These are phyloP conservation scores for Periophthalmodon schlosseri DNA, from an alignment of 2,113 vertebrate genomes.

Conservation along the genomic window DNA sequence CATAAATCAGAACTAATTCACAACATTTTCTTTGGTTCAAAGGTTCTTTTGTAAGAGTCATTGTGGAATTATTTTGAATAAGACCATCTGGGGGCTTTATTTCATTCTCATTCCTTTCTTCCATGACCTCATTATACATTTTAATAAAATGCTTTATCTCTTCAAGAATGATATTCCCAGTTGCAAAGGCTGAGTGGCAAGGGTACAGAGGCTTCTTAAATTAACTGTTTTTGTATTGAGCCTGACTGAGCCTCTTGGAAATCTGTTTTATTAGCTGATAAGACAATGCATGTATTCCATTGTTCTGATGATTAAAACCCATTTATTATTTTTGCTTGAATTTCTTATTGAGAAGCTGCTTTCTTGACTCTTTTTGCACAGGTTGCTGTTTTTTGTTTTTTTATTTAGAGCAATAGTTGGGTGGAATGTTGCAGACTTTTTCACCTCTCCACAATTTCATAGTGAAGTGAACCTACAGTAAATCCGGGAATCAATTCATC, in stretches of 20 bases:
- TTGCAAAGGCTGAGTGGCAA: slow-evolving; percentile 2
- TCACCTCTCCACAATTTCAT: slow-evolving; percentile 9
- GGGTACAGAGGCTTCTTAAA: slow-evolving; percentile 19
- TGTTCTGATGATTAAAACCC: background rate
- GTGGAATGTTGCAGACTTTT: slow-evolving; percentile 3
- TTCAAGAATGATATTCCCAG: slow-evolving; percentile 28
- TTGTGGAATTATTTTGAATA: slow-evolving; percentile 42
- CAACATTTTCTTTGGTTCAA: slow-evolving; percentile 22
- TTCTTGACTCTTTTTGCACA: slow-evolving; percentile 8
- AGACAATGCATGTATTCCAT: background rate
- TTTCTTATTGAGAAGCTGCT: background rate
- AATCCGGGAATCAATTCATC: slow-evolving; percentile 2
- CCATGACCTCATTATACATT: slow-evolving; percentile 48
- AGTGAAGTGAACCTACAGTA: slow-evolving; percentile 2
- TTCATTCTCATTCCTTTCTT: slow-evolving; percentile 27
- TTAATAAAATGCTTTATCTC: slow-evolving; percentile 37
- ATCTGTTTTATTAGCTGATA: slow-evolving; percentile 10
- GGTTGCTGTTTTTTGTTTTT: background rate
- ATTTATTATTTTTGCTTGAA: slow-evolving; percentile 10
- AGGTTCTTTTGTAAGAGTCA: slow-evolving; percentile 43
- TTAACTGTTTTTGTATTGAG: slow-evolving; percentile 22
- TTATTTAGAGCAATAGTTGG: slow-evolving; percentile 2
- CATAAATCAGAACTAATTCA: slow-evolving; percentile 38
- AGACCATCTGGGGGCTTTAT: slow-evolving; percentile 59
- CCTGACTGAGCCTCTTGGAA: background rate